These are phyloP conservation scores for Crenuchus spilurus DNA, from an alignment of 2,797 vertebrate genomes.

Conservation along the genomic window DNA sequence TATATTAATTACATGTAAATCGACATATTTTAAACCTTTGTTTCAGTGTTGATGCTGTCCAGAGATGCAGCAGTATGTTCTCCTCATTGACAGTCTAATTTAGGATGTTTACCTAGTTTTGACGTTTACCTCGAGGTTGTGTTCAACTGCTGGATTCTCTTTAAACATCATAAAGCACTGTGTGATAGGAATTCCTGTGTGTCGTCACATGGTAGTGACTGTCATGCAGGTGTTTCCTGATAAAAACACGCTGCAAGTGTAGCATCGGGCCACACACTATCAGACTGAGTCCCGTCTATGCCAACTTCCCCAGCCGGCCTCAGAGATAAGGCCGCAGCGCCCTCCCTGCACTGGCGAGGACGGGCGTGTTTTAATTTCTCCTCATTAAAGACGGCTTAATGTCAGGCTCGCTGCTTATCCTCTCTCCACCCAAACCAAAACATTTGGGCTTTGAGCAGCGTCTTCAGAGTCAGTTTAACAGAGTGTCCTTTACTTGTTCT, in stretches of 20 bases:
- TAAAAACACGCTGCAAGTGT: neutral
- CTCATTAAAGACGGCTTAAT: constrained; percentile 44
- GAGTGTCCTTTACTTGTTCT: no score
- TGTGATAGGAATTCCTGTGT: neutral
- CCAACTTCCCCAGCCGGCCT: constrained; percentile 53
- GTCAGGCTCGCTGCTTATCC: constrained; percentile 12
- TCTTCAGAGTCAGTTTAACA: no score
- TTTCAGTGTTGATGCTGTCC: no score
- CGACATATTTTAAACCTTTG: no score
- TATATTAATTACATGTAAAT: no score
- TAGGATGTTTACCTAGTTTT: no score
- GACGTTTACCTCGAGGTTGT: no score
- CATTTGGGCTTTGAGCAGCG: neutral
- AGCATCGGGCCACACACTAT: neutral
- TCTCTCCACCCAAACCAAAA: neutral
- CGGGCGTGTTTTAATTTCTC: constrained; percentile 43
- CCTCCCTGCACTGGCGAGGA: constrained; percentile 22
- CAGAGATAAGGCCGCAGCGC: constrained; percentile 64
- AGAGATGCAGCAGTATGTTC: no score
- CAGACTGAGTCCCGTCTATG: constrained; percentile 46
- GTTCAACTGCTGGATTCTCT: neutral
- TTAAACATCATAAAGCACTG: neutral
- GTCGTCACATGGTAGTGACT: neutral
- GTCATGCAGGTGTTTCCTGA: neutral
- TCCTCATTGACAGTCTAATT: no score